Percentiles rank a stretch among this genome's conserved stretches.
Evolutionary conservation across 2,888 invertebrate genomes (phyloP).

Genomic region (Pyrrhosoma nymphula): DNA sequence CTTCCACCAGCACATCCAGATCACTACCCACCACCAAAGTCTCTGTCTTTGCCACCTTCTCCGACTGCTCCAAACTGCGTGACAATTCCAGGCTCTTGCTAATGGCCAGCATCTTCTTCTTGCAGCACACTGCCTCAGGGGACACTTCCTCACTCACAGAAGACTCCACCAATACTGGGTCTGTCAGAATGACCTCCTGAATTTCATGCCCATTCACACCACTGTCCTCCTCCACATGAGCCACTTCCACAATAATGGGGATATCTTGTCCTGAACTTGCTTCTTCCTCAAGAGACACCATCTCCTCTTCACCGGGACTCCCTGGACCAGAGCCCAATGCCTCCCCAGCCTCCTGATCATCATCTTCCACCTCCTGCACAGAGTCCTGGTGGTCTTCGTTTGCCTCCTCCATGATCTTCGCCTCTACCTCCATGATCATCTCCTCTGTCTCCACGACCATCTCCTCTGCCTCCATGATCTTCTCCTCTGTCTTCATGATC

Average conservation of each 20-base stretch:
- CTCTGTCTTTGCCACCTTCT: neutral
- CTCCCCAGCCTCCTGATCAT: neutral
- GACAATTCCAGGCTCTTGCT: neutral
- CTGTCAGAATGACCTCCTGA: neutral
- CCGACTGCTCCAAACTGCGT: neutral
- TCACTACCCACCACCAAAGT: neutral
- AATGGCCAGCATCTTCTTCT: conserved; percentile 22
- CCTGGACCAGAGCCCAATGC: too few relatives aligned
- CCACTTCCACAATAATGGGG: neutral
- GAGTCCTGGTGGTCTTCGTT: neutral
- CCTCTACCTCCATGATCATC: neutral
- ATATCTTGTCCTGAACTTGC: neutral
- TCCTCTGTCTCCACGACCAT: neutral
- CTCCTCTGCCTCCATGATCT: neutral
- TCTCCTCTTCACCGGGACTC: too few relatives aligned
- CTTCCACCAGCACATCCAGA: conserved; percentile 8
- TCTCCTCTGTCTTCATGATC: neutral
- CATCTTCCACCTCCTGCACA: neutral
- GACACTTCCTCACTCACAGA: neutral
- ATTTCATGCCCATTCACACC: neutral
- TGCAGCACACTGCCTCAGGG: neutral
- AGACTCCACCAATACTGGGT: neutral
- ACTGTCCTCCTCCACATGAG: neutral
- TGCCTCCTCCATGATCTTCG: too few relatives aligned
- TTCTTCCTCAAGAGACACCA: neutral